A percentile compares a stretch with the other conserved stretches of the same genome.
These are phyloP conservation scores for Siniperca knerii DNA, from an alignment of 2,113 vertebrate genomes.

Conservation along the genomic window DNA sequence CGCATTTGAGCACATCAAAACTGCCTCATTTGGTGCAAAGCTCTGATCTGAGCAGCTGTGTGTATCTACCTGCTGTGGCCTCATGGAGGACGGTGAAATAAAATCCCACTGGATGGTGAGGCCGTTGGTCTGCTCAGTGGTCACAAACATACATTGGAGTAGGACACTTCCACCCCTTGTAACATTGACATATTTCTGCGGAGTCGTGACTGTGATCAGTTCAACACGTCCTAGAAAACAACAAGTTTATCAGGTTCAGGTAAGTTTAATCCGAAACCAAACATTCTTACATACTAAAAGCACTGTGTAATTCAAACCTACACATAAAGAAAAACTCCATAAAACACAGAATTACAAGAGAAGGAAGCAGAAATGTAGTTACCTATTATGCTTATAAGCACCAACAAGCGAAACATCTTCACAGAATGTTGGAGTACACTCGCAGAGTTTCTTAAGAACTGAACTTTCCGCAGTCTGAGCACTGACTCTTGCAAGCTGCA, in stretches of 20 bases:
- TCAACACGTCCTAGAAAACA: conserved; percentile 65
- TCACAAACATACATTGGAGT: conserved; percentile 68
- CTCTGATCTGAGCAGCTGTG: neutral
- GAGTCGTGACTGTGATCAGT: conserved; percentile 61
- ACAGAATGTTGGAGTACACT: neutral
- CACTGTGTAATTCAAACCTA: neutral
- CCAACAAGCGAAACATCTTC: conserved; percentile 50
- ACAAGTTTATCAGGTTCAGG: neutral
- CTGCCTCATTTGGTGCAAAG: neutral
- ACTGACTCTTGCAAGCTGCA: neutral
- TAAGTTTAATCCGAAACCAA: neutral
- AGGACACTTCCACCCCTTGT: conserved; percentile 45
- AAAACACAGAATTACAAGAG: neutral
- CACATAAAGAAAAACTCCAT: neutral
- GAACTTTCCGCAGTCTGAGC: neutral
- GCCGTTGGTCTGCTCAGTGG: conserved; percentile 20
- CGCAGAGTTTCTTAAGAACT: neutral
- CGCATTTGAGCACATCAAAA: neutral
- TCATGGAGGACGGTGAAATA: conserved; percentile 17
- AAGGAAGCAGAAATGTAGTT: conserved; percentile 3
- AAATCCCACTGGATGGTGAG: conserved; percentile 75
- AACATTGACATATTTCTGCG: conserved; percentile 64
- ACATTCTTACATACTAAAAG: neutral
- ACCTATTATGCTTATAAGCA: conserved; percentile 61
- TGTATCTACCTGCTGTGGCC: conserved; percentile 56